A percentile compares a stretch with the other conserved stretches of the same genome.
These are phyloP conservation scores for Nemurella pictetii DNA, from an alignment of 2,888 invertebrate genomes.

Conservation along the genomic window DNA sequence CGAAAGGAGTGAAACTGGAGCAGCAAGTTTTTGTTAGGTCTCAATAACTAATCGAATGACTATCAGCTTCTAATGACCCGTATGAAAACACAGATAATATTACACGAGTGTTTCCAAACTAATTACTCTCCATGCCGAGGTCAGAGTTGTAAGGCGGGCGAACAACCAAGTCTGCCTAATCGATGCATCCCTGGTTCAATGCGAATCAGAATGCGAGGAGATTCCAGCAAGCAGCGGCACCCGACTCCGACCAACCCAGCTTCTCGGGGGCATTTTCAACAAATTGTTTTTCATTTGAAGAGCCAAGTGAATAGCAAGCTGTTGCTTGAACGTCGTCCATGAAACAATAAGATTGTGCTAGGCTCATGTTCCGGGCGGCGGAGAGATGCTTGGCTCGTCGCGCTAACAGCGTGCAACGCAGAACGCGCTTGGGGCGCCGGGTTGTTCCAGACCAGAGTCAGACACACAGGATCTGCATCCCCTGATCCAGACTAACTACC, in stretches of 20 bases:
- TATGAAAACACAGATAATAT: constrained; percentile 10
- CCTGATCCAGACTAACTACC: no score
- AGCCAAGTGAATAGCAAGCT: background rate
- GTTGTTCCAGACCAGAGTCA: no score
- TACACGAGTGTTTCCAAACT: background rate
- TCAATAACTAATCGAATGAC: constrained; percentile 18
- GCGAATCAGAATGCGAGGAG: background rate
- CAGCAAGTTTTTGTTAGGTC: background rate
- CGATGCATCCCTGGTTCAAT: background rate
- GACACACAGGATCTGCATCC: no score
- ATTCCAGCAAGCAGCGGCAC: background rate
- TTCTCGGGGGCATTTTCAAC: background rate
- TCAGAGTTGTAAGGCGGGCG: background rate
- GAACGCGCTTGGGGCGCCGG: no score
- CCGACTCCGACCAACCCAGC: background rate
- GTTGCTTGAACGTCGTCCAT: background rate
- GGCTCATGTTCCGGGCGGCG: background rate
- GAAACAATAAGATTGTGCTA: background rate
- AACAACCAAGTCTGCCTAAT: background rate
- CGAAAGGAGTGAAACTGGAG: background rate
- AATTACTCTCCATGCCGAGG: background rate
- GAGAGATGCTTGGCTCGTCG: background rate
- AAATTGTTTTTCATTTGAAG: background rate
- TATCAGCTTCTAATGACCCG: constrained; percentile 15
- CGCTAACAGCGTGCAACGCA: background rate